phyloP scores from a whole-genome alignment of 92 coral and sea anemone genomes.

The Epizoanthus stellaris region DNA sequence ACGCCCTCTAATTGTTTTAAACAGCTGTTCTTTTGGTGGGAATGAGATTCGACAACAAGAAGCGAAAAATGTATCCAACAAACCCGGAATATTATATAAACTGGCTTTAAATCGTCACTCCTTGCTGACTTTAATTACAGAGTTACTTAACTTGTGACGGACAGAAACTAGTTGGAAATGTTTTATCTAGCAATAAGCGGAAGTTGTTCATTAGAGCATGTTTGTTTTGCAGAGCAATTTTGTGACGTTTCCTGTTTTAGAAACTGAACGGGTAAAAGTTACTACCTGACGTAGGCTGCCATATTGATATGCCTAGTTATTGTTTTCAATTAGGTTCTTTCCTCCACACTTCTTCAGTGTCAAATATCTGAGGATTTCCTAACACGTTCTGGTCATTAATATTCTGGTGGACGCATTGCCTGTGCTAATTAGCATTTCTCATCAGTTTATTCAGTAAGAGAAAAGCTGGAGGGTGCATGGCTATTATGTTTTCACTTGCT shows the following conservation, averaged over 20 bases:
- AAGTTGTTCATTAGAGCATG: neutral
- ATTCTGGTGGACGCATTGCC: neutral
- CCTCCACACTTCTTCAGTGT: neutral
- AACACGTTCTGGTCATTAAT: neutral
- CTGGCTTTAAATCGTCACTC: too few species aligned
- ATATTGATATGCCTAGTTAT: neutral
- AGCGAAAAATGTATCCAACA: too few species aligned
- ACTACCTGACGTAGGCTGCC: neutral
- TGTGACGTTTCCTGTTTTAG: neutral
- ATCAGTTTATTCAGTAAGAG: neutral
- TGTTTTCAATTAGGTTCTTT: neutral
- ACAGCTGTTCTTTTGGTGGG: too few species aligned
- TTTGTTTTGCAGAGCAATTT: neutral
- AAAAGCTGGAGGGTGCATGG: conserved; percentile 2
- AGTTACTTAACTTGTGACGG: neutral
- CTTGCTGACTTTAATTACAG: neutral
- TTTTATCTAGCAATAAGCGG: neutral
- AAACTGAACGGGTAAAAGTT: neutral
- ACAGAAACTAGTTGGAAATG: neutral
- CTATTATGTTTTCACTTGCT: neutral
- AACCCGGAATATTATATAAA: too few species aligned
- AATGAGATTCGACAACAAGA: too few species aligned
- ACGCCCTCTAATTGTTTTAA: too few species aligned
- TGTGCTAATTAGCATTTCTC: conserved; percentile 11
- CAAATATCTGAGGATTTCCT: neutral